phyloP scores from a whole-genome alignment of 2,888 invertebrate species.

The Acanthococcus lagerstroemiae region DNA sequence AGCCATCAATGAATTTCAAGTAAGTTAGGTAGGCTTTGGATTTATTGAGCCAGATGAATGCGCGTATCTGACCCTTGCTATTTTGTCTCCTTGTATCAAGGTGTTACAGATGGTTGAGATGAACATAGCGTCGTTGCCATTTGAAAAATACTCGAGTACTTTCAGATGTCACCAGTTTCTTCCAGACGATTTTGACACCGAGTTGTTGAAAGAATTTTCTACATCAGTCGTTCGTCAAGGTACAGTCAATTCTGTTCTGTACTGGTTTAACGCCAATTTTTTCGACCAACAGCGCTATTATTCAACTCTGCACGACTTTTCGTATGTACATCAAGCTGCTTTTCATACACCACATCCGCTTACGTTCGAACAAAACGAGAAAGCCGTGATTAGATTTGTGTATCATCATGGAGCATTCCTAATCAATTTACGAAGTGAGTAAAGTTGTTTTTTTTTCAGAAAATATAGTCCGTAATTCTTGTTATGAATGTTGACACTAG shows the following conservation, averaged over 20 bases:
- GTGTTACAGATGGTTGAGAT: conserved; percentile 18
- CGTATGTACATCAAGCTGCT: conserved; percentile 23
- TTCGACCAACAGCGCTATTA: conserved; percentile 5
- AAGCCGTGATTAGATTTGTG: background rate
- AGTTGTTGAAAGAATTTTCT: background rate
- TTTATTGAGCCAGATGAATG: background rate
- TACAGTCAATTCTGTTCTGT: conserved; percentile 12
- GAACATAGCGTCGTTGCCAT: conserved; percentile 14
- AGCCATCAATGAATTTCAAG: conserved; percentile 14
- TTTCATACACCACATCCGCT: conserved; percentile 3
- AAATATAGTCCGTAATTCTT: no score
- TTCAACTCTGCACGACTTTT: conserved; percentile 13
- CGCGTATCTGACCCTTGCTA: background rate
- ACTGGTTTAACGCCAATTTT: conserved; percentile 13
- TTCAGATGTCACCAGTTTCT: conserved; percentile 1
- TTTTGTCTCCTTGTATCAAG: background rate
- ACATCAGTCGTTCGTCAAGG: conserved; percentile 1
- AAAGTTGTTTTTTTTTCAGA: no score
- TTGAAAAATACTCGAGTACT: conserved; percentile 14
- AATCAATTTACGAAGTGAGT: background rate
- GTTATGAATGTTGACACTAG: no score
- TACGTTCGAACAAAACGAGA: background rate
- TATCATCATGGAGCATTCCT: conserved; percentile 17
- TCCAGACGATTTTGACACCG: background rate
- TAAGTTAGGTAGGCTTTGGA: background rate